These are phyloP conservation scores for Phyto melanocephala DNA, from an alignment of 2,888 invertebrate genomes.

Conservation along the genomic window DNA sequence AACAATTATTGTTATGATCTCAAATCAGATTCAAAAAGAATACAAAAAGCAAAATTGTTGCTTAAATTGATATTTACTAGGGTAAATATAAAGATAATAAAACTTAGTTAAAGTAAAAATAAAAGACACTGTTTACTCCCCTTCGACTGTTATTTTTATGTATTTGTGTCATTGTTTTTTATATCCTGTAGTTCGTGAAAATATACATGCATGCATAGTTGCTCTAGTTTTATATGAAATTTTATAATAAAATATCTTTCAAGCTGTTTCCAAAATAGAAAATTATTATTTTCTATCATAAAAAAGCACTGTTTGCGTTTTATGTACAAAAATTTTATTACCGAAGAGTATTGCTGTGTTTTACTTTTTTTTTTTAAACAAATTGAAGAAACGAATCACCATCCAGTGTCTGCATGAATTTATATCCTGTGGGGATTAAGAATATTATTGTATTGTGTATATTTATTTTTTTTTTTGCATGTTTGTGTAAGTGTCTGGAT, in stretches of 20 bases:
- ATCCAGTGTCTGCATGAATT: slow-evolving; percentile 30
- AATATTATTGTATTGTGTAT: slow-evolving; percentile 26
- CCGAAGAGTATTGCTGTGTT: not conserved
- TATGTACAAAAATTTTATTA: slow-evolving; percentile 4
- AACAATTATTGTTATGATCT: not conserved
- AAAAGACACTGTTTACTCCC: not conserved
- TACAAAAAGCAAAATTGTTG: not conserved
- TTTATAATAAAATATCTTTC: slow-evolving; percentile 13
- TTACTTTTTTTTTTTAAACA: not conserved
- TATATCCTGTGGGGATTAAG: slow-evolving; percentile 45
- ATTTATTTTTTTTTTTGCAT: not conserved
- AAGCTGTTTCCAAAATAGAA: slow-evolving; percentile 42
- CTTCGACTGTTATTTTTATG: not conserved
- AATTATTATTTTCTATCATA: slow-evolving; percentile 21
- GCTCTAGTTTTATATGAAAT: slow-evolving; percentile 20
- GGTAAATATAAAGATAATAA: slow-evolving; percentile 2
- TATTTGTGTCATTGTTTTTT: not conserved
- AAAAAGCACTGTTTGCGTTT: slow-evolving; percentile 15
- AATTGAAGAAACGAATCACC: not conserved
- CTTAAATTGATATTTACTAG: not conserved
- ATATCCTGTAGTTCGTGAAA: not conserved
- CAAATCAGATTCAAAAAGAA: not conserved
- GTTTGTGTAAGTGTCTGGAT: not conserved
- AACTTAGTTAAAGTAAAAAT: slow-evolving; percentile 1
- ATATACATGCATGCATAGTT: not conserved